phyloP scores from a whole-genome alignment of 1,140 invertebrate genomes.

The Orius insidiosus region DNA sequence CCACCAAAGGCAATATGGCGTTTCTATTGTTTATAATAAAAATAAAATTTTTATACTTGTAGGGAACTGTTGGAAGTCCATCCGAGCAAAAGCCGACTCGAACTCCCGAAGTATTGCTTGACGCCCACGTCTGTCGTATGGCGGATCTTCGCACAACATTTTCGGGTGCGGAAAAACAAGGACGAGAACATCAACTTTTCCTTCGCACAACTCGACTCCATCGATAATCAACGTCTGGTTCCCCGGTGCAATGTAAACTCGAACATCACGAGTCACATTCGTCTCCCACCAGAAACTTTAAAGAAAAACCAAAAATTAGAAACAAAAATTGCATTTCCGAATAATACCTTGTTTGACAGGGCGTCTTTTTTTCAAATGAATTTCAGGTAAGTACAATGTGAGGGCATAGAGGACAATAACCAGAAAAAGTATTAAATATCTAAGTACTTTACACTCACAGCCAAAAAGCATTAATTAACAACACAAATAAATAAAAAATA shows the following conservation, averaged over 20 bases:
- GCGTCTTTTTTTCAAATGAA: too few species aligned
- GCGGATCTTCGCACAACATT: constrained; percentile 46
- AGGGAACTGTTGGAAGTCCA: constrained; percentile 33
- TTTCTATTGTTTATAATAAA: too few species aligned
- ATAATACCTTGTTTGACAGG: too few species aligned
- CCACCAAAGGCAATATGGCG: too few species aligned
- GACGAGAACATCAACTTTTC: constrained; percentile 37
- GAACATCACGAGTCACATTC: constrained; percentile 50
- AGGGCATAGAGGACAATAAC: too few species aligned
- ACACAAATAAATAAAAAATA: too few species aligned
- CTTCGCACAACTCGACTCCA: constrained; percentile 35
- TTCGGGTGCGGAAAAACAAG: constrained; percentile 51
- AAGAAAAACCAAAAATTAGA: neutral
- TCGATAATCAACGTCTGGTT: constrained; percentile 48
- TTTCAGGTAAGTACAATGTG: too few species aligned
- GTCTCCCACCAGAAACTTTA: constrained; percentile 41
- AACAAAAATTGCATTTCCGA: too few species aligned
- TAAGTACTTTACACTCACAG: too few species aligned
- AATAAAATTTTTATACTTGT: constrained; percentile 26
- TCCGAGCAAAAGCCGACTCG: constrained; percentile 37
- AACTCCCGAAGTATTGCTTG: constrained; percentile 20
- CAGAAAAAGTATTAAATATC: too few species aligned
- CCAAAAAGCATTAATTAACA: too few species aligned
- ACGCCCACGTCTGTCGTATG: constrained; percentile 65
- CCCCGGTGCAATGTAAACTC: constrained; percentile 46